phyloP scores from a whole-genome alignment of 2,113 vertebrate genomes.

The Thalassoma bifasciatum region DNA sequence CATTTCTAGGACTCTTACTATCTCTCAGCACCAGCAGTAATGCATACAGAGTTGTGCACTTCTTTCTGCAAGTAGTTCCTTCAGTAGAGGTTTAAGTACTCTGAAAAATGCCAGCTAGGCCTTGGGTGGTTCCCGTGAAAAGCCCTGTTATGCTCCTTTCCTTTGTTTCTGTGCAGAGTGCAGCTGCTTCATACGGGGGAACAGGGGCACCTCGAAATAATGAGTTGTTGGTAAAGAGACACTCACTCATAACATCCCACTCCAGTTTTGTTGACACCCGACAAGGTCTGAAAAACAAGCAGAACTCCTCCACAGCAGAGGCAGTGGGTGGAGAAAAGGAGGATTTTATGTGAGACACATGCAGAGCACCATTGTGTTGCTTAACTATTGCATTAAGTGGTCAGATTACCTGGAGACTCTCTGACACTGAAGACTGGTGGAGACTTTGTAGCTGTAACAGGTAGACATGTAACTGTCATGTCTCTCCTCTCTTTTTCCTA shows the following conservation, averaged over 20 bases:
- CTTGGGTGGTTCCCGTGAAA: conserved; percentile 14
- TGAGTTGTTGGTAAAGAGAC: conserved; percentile 46
- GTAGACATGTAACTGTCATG: no score
- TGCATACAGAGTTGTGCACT: conserved; percentile 10
- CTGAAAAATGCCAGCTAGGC: background rate
- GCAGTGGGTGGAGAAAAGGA: background rate
- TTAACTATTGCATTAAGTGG: background rate
- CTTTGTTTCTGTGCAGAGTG: conserved; percentile 5
- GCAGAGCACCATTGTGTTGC: background rate
- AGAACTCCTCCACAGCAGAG: conserved; percentile 10
- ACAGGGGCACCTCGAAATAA: conserved; percentile 66
- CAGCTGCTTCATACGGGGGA: conserved; percentile 25
- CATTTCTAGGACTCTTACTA: background rate
- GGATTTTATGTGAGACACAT: conserved; percentile 1
- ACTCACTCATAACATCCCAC: conserved; percentile 53
- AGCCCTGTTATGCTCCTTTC: background rate
- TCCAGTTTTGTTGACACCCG: conserved; percentile 47
- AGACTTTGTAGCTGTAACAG: background rate
- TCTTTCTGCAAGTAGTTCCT: background rate
- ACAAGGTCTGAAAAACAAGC: conserved; percentile 58
- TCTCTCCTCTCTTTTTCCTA: no score
- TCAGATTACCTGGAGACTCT: no score
- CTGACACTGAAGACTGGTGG: no score
- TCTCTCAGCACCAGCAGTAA: background rate
- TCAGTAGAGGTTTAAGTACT: background rate